Base-by-base conservation (phyloP, 2,113 vertebrate species). In the Willisornis vidua region DNA sequence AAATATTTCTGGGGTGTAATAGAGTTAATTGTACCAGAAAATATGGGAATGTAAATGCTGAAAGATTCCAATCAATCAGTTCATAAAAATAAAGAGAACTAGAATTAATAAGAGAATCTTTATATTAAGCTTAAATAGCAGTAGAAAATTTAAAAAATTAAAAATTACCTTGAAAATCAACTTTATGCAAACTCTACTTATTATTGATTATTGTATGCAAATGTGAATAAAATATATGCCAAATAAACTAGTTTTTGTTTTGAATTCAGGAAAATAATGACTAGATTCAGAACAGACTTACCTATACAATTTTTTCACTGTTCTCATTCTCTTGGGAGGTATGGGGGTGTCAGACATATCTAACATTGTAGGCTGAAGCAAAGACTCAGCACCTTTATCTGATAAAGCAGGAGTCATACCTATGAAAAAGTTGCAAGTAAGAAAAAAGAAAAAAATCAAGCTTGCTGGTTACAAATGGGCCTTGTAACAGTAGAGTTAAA, bases 241-340 rank as follows among this genome's bases (percentile, higher is more conserved):
- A 11, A 22, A 22, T 13, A n/a, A 58, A 31, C 3, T 11, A 37
- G 20, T 13, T 88, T 89, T 70, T 65, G 28, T 20, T 61, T 46
- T 66, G 18, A 90, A 75, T 65, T 94, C 22, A 72, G 33, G 22
- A 72, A 79, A 91, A 39, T 31, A 80, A 54, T 14, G 2, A 84
- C 9, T 23, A 57, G 22, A 49, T 48, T 46, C 33, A 71, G 33
- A 39, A 84, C 1, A 77, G 10, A 94, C 96, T 93, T 87, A 98
- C 98, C 89, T 96, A 65, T 95, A 96, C 41, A 92, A 83, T 76
- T 63, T 97, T 62, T 97, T 98, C 39, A 79, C 54, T 25, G 78
- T 58, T 94, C 98, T 94, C 87, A 97, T 96, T 96, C 98, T 98
- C 96, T 98, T 98, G 80, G 97, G 46, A 92, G 97, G 97, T 87